Conservation (phyloP, 23 tunicate genomes). For the Styela clava region DNA sequence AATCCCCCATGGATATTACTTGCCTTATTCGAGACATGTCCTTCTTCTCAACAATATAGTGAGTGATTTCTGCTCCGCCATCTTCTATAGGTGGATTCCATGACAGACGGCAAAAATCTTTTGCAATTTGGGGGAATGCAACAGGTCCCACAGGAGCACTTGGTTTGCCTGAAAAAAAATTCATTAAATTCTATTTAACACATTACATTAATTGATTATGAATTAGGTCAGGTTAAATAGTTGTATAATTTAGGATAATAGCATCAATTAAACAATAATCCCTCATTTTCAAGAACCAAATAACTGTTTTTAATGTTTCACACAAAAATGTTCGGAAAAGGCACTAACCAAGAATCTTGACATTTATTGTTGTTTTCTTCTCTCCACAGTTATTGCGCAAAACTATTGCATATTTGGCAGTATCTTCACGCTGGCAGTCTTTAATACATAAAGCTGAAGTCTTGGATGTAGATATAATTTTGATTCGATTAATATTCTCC, state of each 20-base stretch:
- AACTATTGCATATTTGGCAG: constrained; percentile 27
- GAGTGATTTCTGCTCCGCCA: constrained; percentile 52
- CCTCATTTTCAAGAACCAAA: too few relatives aligned
- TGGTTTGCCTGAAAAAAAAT: constrained; percentile 27
- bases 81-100: constrained; percentile 43
- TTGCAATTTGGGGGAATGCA: constrained; percentile 11
- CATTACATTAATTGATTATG: not conserved
- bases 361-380: constrained; percentile 25
- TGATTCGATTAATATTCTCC: constrained; percentile 31
- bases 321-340: too few relatives aligned
- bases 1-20: too few relatives aligned
- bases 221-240: too few relatives aligned
- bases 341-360: constrained; percentile 48
- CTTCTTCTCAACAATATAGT: constrained; percentile 41
- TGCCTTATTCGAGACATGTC: constrained; percentile 42
- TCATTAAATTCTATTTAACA: not conserved
- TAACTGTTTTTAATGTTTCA: too few relatives aligned
- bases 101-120: constrained; percentile 12
- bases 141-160: constrained; percentile 45
- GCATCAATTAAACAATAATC: too few relatives aligned
- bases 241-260: too few relatives aligned
- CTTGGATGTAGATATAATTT: constrained; percentile 6
- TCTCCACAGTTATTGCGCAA: constrained; percentile 36
- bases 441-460: constrained; percentile 30
- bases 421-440: constrained; percentile 27